Evolutionary conservation across 2,888 invertebrate species (phyloP).

Genomic region (Acanthacorydalis orientalis): DNA sequence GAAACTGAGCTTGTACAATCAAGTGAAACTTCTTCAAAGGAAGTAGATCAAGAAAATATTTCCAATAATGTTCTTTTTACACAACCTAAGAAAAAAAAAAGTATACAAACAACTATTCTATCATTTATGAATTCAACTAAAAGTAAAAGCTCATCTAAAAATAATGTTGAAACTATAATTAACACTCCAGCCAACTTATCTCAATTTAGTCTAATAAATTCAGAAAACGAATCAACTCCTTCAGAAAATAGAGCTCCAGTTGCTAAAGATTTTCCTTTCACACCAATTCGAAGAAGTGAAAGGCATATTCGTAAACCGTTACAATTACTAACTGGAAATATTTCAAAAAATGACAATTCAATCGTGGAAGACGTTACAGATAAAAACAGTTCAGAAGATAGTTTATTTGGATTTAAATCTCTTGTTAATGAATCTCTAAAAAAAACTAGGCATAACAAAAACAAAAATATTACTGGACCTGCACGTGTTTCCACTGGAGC

Average conservation of each 20-base stretch:
- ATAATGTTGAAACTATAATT: background rate
- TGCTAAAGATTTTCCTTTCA: slow-evolving; percentile 1
- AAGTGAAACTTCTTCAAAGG: no score
- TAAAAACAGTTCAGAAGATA: slow-evolving; percentile 2
- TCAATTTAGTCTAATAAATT: background rate
- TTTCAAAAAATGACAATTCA: background rate
- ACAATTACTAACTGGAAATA: background rate
- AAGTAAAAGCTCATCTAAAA: background rate
- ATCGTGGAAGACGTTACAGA: background rate
- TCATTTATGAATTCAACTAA: background rate
- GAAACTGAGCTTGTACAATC: no score
- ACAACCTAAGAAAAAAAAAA: no score
- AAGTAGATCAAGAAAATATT: no score
- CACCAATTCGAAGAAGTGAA: background rate
- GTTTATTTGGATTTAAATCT: slow-evolving; percentile 5
- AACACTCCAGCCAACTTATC: background rate
- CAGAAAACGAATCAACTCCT: background rate
- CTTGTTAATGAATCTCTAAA: background rate
- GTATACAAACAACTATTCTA: background rate
- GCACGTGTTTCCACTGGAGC: slow-evolving; percentile 7
- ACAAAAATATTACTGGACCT: no score
- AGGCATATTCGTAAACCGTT: background rate
- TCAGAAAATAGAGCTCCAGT: slow-evolving; percentile 3
- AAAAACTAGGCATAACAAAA: no score
- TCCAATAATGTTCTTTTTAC: no score